Evolutionary conservation across 1,140 invertebrate genomes (phyloP), one percentile per base, ranked within the genome.

Genomic region (Ips nitidus): DNA sequence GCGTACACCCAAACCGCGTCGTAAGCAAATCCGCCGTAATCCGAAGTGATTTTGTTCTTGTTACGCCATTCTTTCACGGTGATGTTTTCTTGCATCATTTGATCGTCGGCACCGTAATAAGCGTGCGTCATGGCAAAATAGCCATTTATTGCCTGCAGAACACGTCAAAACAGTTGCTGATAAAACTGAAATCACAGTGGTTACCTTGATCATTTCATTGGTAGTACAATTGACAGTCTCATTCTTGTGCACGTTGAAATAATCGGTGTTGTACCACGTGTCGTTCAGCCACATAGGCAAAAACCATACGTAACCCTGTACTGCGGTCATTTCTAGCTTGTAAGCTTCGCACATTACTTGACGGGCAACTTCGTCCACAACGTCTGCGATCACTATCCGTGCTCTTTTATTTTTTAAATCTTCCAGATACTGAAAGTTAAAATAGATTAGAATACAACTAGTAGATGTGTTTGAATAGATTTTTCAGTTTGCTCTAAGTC

Each of bases 1-100:
- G 91, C 93, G 78, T 91, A 94, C 1, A 88, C 87, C 93, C 93
- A 94, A 52, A 94, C 89, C 0, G 91, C 92, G 81, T 95, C 93
- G 78, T 94, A 94, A 0, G 87, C 86, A 74, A 89, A 94, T 1
- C 90, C 90, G 4, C 88, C 91, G 80, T 92, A 94, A 57, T 86
- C 81, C 41, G 84, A 86, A 37, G 82, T 78, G 64, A 58, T 39
- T 0, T 40, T 50, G n/a, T 71, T 47, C 86, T 88, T 8, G 78
- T 80, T 41, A 62, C 77, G 79, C 89, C 89, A 91, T 53, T 86
- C 73, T 0, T 77, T 74, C 0, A 91, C 85, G 0, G 85, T 86
- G 22, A 83, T 85, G 38, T 85, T 85, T 75, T 91, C 88, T 76
- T 90, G 88, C 86, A 90, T 91, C 0, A 84, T 78, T 1, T 80